Conservation (phyloP, 2,797 vertebrate genomes). For the Falco peregrinus region DNA sequence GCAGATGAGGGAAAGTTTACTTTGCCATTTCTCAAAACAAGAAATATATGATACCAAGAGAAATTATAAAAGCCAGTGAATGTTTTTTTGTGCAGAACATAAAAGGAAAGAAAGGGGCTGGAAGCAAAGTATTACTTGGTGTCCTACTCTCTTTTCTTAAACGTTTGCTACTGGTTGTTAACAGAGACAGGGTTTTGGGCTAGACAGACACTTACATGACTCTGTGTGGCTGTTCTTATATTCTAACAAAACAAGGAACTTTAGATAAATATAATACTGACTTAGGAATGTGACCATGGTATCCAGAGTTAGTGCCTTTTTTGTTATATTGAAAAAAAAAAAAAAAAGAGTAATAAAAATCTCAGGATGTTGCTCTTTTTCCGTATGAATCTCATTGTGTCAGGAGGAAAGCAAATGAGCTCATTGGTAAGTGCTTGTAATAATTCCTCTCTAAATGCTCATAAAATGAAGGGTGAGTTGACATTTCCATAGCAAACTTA, state of each 20-base stretch:
- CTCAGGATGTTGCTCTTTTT: neutral
- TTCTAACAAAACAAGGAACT: neutral
- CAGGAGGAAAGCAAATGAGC: neutral
- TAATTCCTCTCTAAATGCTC: neutral
- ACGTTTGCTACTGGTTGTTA: neutral
- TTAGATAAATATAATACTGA: neutral
- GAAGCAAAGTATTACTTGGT: neutral
- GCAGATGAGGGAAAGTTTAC: neutral
- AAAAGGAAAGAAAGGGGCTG: neutral
- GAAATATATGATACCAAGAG: neutral
- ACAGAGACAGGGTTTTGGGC: neutral
- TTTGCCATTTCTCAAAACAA: neutral
- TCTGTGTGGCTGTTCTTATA: neutral
- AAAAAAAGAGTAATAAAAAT: too few species aligned
- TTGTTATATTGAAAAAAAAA: neutral
- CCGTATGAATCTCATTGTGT: neutral
- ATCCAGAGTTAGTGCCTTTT: neutral
- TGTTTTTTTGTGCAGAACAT: neutral
- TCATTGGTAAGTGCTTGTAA: neutral
- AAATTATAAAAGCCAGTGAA: neutral
- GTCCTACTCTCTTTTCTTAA: neutral
- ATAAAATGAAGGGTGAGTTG: neutral
- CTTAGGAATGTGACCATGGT: neutral
- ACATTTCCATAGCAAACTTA: neutral
- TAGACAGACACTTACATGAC: neutral